These are phyloP conservation scores for Volucella bombylans DNA, from an alignment of 2,888 invertebrate species.

Conservation along the genomic window DNA sequence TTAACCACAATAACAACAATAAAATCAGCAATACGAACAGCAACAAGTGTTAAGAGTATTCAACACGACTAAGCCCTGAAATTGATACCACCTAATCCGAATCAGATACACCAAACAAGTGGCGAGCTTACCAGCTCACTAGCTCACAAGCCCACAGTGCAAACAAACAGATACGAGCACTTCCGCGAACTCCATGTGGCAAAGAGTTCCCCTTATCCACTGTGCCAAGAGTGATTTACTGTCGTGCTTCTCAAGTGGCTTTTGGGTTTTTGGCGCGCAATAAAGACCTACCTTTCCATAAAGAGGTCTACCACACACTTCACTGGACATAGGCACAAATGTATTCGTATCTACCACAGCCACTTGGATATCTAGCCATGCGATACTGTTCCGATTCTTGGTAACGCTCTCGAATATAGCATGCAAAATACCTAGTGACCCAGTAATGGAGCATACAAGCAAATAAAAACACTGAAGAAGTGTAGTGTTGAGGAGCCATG, in stretches of 20 bases:
- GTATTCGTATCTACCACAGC: neutral
- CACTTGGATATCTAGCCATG: neutral
- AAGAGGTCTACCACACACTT: slow-evolving; percentile 3
- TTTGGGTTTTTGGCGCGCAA: too few relatives aligned
- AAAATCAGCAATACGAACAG: neutral
- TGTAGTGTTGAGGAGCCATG: too few relatives aligned
- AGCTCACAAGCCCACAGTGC: too few relatives aligned
- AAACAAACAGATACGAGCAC: neutral
- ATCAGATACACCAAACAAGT: slow-evolving; percentile 7
- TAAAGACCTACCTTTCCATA: neutral
- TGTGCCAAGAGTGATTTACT: slow-evolving; percentile 35
- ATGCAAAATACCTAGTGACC: neutral
- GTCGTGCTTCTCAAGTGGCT: slow-evolving; percentile 24
- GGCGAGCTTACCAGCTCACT: neutral
- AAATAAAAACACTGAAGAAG: neutral
- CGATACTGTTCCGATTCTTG: slow-evolving; percentile 14
- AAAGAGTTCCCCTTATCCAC: slow-evolving; percentile 14
- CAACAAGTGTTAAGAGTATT: slow-evolving; percentile 24
- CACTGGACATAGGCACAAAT: slow-evolving; percentile 1
- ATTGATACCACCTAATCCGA: slow-evolving; percentile 13
- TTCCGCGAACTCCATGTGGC: slow-evolving; percentile 10
- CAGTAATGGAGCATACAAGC: neutral
- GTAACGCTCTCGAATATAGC: neutral
- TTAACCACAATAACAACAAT: neutral
- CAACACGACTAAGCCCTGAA: neutral